Conservation (phyloP, 2,797 vertebrate species). For the Labroides dimidiatus region DNA sequence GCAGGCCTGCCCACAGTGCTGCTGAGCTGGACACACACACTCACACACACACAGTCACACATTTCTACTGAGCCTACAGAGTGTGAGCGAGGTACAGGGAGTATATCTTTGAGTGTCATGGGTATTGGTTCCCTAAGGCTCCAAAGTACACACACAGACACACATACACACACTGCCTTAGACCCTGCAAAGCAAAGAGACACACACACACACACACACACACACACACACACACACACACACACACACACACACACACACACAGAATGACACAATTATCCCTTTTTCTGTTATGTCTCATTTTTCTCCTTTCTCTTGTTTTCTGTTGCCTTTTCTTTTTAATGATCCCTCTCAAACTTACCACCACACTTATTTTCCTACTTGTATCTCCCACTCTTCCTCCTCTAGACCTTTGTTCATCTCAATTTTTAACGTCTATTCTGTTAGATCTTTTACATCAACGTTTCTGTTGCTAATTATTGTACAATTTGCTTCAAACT, state of each 20-base stretch:
- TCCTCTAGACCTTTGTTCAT: constrained; percentile 2
- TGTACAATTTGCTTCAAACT: constrained; percentile 21
- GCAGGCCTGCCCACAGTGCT: constrained; percentile 53
- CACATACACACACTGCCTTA: constrained; percentile 39
- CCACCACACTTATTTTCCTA: constrained; percentile 14
- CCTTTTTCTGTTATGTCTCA: constrained; percentile 48
- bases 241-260: constrained; percentile 49
- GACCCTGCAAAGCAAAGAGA: constrained; percentile 54
- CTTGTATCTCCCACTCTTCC: background rate
- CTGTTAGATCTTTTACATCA: constrained; percentile 9
- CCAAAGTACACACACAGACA: constrained; percentile 41
- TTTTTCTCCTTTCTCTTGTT: constrained; percentile 25
- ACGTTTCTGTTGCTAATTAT: constrained; percentile 24
- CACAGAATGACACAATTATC: constrained; percentile 52
- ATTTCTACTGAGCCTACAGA: constrained; percentile 29
- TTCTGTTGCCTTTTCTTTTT: constrained; percentile 12
- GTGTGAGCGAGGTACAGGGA: constrained; percentile 15
- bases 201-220: constrained; percentile 58
- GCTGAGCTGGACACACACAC: constrained; percentile 41
- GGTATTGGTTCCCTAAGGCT: constrained; percentile 53
- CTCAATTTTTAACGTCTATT: constrained; percentile 10
- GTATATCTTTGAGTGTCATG: constrained; percentile 16
- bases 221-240: constrained; percentile 38
- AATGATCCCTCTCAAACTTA: constrained; percentile 43
- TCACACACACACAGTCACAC: constrained; percentile 10